Conservation (phyloP, 1,140 invertebrate species). For the Drosophila pandora region DNA sequence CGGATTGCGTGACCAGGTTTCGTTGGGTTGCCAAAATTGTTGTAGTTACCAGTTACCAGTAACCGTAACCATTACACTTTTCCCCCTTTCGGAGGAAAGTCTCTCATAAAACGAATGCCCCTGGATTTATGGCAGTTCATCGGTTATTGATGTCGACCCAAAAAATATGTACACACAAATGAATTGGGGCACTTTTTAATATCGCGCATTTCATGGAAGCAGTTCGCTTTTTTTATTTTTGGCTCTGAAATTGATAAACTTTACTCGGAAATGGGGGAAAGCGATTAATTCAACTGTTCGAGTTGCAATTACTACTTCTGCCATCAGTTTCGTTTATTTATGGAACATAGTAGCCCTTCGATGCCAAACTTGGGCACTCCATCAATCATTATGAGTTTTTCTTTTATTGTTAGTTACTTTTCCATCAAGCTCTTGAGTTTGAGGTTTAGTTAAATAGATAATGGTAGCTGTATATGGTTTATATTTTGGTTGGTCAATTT, state of each 20-base stretch:
- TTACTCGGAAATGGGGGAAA: conserved; percentile 12
- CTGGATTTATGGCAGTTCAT: conserved; percentile 61
- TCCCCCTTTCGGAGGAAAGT: neutral
- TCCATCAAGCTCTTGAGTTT: neutral
- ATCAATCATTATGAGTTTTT: conserved; percentile 32
- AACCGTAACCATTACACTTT: neutral
- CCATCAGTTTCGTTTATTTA: conserved; percentile 25
- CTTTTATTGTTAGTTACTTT: conserved; percentile 14
- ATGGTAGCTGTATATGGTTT: neutral
- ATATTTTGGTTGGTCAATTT: neutral
- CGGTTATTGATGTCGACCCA: conserved; percentile 60
- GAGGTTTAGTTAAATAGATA: neutral
- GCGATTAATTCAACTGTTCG: conserved; percentile 24
- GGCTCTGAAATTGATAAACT: conserved; percentile 35
- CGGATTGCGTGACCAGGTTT: conserved; percentile 29
- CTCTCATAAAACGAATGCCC: conserved; percentile 37
- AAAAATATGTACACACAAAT: conserved; percentile 37
- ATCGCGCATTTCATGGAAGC: conserved; percentile 16
- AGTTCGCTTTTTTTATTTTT: neutral
- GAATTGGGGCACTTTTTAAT: conserved; percentile 44
- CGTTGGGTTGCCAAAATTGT: conserved; percentile 28
- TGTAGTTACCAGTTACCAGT: conserved; percentile 28
- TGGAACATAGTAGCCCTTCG: conserved; percentile 23
- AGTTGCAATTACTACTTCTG: conserved; percentile 32
- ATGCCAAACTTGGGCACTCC: conserved; percentile 12